Conservation (phyloP, 1,140 invertebrate genomes). For the Bicyclus anynana region DNA sequence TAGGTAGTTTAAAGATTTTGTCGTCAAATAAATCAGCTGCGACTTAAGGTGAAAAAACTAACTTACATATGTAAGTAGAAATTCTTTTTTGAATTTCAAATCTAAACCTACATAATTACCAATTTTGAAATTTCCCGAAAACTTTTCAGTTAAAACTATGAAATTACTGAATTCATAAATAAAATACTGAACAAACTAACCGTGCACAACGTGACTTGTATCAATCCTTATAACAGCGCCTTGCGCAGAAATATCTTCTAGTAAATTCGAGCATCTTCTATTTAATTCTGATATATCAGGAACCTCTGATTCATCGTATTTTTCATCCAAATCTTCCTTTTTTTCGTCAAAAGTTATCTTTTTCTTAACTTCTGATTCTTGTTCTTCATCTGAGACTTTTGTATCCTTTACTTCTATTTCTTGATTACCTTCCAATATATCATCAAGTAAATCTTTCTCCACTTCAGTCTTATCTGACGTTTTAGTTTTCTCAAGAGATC, state of each 20-base stretch:
- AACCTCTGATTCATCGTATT: slow-evolving; percentile 42
- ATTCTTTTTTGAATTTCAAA: no score
- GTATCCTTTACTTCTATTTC: slow-evolving; percentile 1
- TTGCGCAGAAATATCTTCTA: slow-evolving; percentile 72
- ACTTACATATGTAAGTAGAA: no score
- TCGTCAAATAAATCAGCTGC: no score
- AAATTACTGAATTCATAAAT: no score
- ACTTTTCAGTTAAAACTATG: no score
- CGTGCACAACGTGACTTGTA: slow-evolving; percentile 71
- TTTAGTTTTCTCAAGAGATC: slow-evolving; percentile 47
- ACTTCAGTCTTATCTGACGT: slow-evolving; percentile 36
- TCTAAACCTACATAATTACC: no score
- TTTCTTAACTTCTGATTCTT: slow-evolving; percentile 17
- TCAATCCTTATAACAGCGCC: slow-evolving; percentile 72
- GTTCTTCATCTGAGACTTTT: slow-evolving; percentile 10
- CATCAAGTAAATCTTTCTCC: slow-evolving; percentile 30
- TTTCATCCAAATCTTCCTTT: slow-evolving; percentile 22
- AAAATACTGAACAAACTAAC: no score
- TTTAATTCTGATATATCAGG: slow-evolving; percentile 72
- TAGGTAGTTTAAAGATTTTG: no score
- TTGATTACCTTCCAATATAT: slow-evolving; percentile 16
- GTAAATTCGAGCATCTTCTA: slow-evolving; percentile 71
- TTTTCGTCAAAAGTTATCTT: slow-evolving; percentile 17
- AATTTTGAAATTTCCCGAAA: no score
- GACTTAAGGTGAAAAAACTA: no score